Conservation (phyloP, 2,797 vertebrate genomes). For the Crypturellus tataupa region DNA sequence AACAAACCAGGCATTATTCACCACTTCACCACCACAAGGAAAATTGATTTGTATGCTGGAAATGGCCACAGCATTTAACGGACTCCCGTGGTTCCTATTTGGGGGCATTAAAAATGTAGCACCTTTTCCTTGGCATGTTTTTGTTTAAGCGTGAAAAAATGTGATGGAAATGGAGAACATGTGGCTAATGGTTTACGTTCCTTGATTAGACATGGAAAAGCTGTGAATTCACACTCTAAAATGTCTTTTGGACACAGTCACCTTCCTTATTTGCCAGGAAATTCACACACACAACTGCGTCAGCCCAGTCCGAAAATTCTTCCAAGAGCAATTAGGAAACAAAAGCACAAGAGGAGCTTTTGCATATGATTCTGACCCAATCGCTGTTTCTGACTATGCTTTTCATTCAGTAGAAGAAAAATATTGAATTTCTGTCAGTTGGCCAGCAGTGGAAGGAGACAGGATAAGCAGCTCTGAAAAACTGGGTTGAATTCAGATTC, state of each 20-base stretch:
- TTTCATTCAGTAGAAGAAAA: constrained; percentile 68
- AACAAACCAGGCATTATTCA: constrained; percentile 83
- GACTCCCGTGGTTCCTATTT: constrained; percentile 78
- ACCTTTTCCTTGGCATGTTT: constrained; percentile 76
- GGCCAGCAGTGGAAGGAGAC: not conserved
- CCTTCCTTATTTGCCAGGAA: constrained; percentile 78
- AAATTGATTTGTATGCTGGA: constrained; percentile 78
- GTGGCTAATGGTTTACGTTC: constrained; percentile 76
- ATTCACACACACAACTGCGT: constrained; percentile 71
- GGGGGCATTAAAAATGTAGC: constrained; percentile 76
- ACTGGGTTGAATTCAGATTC: constrained; percentile 38
- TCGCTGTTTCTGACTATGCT: constrained; percentile 38
- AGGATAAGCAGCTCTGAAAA: constrained; percentile 22
- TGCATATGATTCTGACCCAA: constrained; percentile 27
- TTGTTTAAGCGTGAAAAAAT: constrained; percentile 78
- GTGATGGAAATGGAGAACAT: constrained; percentile 79
- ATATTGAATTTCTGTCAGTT: constrained; percentile 49
- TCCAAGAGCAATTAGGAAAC: constrained; percentile 68
- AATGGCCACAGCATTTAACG: constrained; percentile 68
- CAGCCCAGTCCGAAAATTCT: constrained; percentile 41
- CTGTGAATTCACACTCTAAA: constrained; percentile 73
- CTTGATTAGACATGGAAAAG: constrained; percentile 80
- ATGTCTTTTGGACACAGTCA: constrained; percentile 78
- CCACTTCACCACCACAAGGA: constrained; percentile 78
- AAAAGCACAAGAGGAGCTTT: constrained; percentile 63